Evolutionary conservation across 2,888 invertebrate genomes (phyloP).

Genomic region (Pardosa pseudoannulata): DNA sequence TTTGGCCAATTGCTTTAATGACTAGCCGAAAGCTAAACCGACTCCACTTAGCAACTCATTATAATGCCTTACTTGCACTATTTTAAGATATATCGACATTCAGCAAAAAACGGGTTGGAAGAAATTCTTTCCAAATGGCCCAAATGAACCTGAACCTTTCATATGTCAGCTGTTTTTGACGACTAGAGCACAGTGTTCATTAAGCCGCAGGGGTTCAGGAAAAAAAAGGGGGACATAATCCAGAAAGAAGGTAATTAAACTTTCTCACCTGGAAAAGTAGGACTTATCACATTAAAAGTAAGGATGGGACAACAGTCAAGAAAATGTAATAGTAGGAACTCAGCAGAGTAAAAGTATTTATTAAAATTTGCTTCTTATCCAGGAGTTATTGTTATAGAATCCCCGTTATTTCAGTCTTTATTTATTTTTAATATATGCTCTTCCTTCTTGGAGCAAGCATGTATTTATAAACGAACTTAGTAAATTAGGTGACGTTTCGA

Average conservation of each 20-base stretch:
- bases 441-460: too few species aligned
- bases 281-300: constrained; percentile 17
- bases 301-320: background rate
- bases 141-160: constrained; percentile 6
- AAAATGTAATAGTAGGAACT: too few species aligned
- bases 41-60: background rate
- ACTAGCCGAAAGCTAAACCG: too few species aligned
- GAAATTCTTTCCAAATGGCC: background rate
- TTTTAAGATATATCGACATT: background rate
- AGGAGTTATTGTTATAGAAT: too few species aligned
- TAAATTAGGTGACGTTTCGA: too few species aligned
- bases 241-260: constrained; percentile 15
- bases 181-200: background rate
- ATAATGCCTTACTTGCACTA: background rate
- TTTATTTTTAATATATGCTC: too few species aligned
- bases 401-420: too few species aligned
- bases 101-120: background rate
- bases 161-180: constrained; percentile 5
- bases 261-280: constrained; percentile 22
- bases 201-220: constrained; percentile 4
- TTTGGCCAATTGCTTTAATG: too few species aligned
- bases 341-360: too few species aligned
- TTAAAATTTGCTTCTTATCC: too few species aligned
- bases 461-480: too few species aligned
- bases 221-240: constrained; percentile 4